Base-by-base conservation (phyloP, 1,140 invertebrate genomes). In the Dendroctonus ponderosae region DNA sequence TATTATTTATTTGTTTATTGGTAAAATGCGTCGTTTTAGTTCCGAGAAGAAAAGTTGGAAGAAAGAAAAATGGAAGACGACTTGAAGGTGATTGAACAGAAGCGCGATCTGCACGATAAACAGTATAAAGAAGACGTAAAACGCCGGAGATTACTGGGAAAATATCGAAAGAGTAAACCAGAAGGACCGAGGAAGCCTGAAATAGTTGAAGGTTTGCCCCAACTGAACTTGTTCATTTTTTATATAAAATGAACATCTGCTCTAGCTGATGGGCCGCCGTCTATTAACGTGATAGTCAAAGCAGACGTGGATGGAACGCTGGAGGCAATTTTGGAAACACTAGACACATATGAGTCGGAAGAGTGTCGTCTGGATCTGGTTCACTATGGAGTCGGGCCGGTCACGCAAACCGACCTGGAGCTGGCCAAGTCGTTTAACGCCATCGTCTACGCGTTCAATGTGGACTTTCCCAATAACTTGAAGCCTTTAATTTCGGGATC, bases 311-410 rank as follows among this genome's bases (percentile, higher is more conserved):
- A 91, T 78, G 92, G 94, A 0, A 96, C 94, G 7, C 85, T 97
- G 7, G 96, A 99, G 81, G 96, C 97, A 0, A 93, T 99, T 69
- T 79, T 97, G 46, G 91, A 98, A 79, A 89, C 94, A 39, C 77
- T 99, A 37, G 90, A 94, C 57, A 94, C 93, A 0, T 99, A 98
- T 75, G 81, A 89, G 57, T 87, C 85, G 51, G 79, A 89, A 5
- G 80, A 84, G 38, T 96, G 96, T 75, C 82, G 84, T 42, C 79
- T 99, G 6, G 89, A 96, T 73, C 76, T 99, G 5, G 85, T 99
- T 14, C 89, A 96, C 78, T 96, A 91, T 79, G 95, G 89, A 5
- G 90, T 99, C 14, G 97, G 97, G 6, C 80, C 86, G 60, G 82
- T 98, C 2, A 90, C 87, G 0, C 88, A 91, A 71, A 88, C 82